These are phyloP conservation scores for Spodoptera exigua DNA, from an alignment of 2,888 invertebrate species.

Conservation along the genomic window DNA sequence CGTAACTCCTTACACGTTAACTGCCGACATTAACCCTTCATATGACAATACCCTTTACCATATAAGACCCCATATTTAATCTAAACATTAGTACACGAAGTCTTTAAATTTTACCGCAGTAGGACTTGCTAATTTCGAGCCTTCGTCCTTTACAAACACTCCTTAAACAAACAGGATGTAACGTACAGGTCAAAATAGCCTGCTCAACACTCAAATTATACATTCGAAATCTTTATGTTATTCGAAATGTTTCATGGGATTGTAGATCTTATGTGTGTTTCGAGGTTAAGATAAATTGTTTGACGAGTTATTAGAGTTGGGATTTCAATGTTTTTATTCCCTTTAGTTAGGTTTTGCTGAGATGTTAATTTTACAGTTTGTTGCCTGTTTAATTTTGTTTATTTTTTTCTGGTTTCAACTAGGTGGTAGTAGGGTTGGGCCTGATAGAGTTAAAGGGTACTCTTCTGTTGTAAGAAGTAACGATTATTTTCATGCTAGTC, in stretches of 20 bases:
- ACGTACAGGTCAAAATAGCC: constrained; percentile 56
- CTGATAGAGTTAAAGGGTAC: background rate
- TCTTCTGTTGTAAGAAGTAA: background rate
- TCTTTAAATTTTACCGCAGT: constrained; percentile 81
- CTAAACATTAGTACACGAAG: constrained; percentile 49
- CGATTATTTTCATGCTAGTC: no score
- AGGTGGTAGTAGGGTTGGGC: constrained; percentile 18
- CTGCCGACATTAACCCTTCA: constrained; percentile 52
- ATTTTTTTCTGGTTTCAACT: constrained; percentile 52
- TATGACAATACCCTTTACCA: constrained; percentile 55
- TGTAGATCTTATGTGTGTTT: constrained; percentile 54
- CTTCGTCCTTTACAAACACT: constrained; percentile 81
- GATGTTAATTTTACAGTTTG: constrained; percentile 62
- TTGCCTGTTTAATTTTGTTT: constrained; percentile 54
- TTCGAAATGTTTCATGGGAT: constrained; percentile 30
- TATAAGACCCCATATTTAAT: constrained; percentile 57
- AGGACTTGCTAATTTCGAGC: constrained; percentile 83
- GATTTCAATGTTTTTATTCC: constrained; percentile 75
- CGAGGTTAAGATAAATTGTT: constrained; percentile 73
- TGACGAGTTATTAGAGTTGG: constrained; percentile 73
- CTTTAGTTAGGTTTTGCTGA: constrained; percentile 50
- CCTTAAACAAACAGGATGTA: constrained; percentile 73
- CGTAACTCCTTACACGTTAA: constrained; percentile 58
- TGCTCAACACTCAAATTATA: constrained; percentile 1
- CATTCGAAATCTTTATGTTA: constrained; percentile 48